Percentiles rank a stretch among this genome's conserved stretches.
Conservation (phyloP, 2,888 invertebrate species). For the Pharmacophagus antenor region DNA sequence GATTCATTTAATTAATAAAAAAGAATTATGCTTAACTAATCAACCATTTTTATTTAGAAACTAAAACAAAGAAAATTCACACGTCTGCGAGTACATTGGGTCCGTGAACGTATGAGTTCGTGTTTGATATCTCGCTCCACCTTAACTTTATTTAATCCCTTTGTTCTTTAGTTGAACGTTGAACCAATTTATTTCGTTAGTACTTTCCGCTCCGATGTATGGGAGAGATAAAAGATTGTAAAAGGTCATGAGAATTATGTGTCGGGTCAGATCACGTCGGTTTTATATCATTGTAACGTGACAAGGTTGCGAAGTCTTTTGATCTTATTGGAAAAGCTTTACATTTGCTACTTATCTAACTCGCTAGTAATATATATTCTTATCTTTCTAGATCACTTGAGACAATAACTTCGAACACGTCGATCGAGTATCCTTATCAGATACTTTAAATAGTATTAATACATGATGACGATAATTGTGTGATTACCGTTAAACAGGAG, state of each 20-base stretch:
- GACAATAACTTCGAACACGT: slow-evolving; percentile 13
- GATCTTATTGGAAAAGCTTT: neutral
- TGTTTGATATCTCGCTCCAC: slow-evolving; percentile 32
- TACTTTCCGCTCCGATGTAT: slow-evolving; percentile 36
- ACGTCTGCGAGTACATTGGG: slow-evolving; percentile 9
- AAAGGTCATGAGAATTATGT: slow-evolving; percentile 40
- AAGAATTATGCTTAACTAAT: neutral
- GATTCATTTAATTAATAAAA: too few relatives aligned
- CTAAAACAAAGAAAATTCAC: slow-evolving; percentile 17
- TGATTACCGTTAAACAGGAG: too few relatives aligned
- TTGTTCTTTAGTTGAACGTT: slow-evolving; percentile 39
- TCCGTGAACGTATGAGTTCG: slow-evolving; percentile 18
- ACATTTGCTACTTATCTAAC: neutral
- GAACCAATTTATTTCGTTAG: slow-evolving; percentile 33
- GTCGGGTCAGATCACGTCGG: slow-evolving; percentile 33
- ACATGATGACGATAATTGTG: too few relatives aligned
- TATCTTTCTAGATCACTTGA: slow-evolving; percentile 5
- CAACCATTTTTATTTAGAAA: neutral
- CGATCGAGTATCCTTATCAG: slow-evolving; percentile 8
- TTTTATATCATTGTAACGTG: slow-evolving; percentile 17
- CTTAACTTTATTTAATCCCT: slow-evolving; percentile 39
- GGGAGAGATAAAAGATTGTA: slow-evolving; percentile 43
- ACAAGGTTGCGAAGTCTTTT: slow-evolving; percentile 5
- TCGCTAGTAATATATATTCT: neutral
- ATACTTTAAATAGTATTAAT: neutral